phyloP scores from a whole-genome alignment of 2,113 vertebrate genomes.

The Archocentrus centrarchus region DNA sequence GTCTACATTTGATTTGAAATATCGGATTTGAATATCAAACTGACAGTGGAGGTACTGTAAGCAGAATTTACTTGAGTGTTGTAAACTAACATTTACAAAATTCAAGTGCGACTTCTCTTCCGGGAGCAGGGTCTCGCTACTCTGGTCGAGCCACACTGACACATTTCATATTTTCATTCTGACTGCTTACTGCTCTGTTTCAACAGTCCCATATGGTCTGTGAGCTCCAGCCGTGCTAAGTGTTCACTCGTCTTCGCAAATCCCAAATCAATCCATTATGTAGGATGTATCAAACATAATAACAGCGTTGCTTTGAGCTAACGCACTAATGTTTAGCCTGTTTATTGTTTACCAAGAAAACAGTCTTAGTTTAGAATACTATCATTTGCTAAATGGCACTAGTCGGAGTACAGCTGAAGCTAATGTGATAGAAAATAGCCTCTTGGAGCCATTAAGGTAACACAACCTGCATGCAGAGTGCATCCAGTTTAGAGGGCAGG shows the following conservation, averaged over 20 bases:
- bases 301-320: neutral
- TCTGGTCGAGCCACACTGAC: neutral
- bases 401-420: constrained; percentile 1
- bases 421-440: constrained; percentile 3
- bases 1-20: neutral
- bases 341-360: constrained; percentile 14
- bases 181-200: neutral
- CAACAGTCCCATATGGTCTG: neutral
- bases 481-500: neutral
- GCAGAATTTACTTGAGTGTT: neutral
- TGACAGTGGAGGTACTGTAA: neutral
- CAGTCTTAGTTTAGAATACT: neutral
- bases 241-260: neutral
- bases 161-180: neutral
- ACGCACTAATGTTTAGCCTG: neutral
- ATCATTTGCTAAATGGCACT: neutral
- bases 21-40: neutral
- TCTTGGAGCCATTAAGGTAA: neutral
- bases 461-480: neutral
- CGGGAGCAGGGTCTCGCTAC: neutral
- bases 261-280: neutral
- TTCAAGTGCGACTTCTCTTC: neutral
- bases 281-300: neutral
- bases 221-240: neutral
- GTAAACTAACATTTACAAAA: neutral